These are phyloP conservation scores for Thyatira batis DNA, from an alignment of 2,888 invertebrate genomes.

Conservation along the genomic window DNA sequence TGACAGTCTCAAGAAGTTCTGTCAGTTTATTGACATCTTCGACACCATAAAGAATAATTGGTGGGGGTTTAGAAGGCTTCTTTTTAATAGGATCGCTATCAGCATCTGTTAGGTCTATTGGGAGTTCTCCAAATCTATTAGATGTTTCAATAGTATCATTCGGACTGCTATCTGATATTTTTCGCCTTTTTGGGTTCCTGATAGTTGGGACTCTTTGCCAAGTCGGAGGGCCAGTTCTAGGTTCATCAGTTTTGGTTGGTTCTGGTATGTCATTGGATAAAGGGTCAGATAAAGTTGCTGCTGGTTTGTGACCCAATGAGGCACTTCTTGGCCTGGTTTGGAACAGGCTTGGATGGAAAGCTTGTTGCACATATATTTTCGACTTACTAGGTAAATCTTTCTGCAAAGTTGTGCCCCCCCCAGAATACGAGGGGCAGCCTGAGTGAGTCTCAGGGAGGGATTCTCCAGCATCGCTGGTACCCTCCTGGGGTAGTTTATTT, in stretches of 20 bases:
- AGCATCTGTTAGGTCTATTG: slow-evolving; percentile 5
- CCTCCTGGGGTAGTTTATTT: neutral
- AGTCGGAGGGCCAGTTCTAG: slow-evolving; percentile 5
- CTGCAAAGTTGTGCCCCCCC: neutral
- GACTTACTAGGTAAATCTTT: no score
- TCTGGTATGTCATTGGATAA: no score
- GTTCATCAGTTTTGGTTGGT: no score
- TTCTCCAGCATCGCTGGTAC: neutral
- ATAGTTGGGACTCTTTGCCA: slow-evolving; percentile 8
- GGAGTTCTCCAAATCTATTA: slow-evolving; percentile 7
- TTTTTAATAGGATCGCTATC: neutral
- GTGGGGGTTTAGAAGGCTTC: slow-evolving; percentile 11
- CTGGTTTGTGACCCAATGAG: neutral
- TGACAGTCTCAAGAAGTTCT: slow-evolving; percentile 9
- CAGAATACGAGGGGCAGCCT: neutral
- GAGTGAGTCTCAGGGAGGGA: neutral
- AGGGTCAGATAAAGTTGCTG: no score
- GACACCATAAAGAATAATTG: slow-evolving; percentile 12
- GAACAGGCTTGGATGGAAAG: neutral
- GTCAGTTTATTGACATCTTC: slow-evolving; percentile 15
- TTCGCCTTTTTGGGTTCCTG: slow-evolving; percentile 2
- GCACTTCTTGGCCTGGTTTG: neutral
- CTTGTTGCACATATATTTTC: no score
- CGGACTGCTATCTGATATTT: slow-evolving; percentile 1
- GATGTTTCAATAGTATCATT: neutral